Percentiles rank a stretch among this genome's conserved stretches.
These are phyloP conservation scores for Bradysia coprophila DNA, from an alignment of 1,140 invertebrate species.

Conservation along the genomic window DNA sequence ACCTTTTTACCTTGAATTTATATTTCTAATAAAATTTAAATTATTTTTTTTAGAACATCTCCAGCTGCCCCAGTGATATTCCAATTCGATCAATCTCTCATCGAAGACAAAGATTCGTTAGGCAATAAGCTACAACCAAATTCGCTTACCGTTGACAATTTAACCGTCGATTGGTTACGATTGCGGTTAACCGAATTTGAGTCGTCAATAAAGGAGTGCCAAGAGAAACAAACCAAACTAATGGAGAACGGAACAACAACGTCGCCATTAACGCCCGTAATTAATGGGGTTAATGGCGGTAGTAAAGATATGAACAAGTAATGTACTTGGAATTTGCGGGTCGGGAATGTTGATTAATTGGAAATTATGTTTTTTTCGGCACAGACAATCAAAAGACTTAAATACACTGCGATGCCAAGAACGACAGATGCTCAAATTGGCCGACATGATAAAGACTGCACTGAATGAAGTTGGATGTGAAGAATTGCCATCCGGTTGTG, in stretches of 20 bases:
- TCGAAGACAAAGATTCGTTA: conserved; percentile 51
- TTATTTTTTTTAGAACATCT: conserved; percentile 35
- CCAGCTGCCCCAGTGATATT: conserved; percentile 54
- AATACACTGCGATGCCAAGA: conserved; percentile 53
- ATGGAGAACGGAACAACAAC: conserved; percentile 26
- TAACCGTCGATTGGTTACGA: conserved; percentile 72
- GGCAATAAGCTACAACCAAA: conserved; percentile 64
- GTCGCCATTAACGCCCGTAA: conserved; percentile 10
- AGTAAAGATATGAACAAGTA: conserved; percentile 25
- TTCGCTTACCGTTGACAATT: conserved; percentile 74
- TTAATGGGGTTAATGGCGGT: conserved; percentile 27
- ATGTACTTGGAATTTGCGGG: background rate
- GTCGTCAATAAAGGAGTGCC: conserved; percentile 41
- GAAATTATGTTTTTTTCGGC: background rate
- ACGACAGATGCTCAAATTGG: conserved; percentile 57
- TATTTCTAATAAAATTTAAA: background rate
- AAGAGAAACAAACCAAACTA: conserved; percentile 37
- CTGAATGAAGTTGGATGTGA: conserved; percentile 69
- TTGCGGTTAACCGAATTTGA: conserved; percentile 60
- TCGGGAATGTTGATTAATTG: background rate
- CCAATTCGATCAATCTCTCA: conserved; percentile 64
- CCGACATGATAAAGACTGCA: conserved; percentile 63
- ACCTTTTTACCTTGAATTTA: background rate
- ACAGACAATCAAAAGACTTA: conserved; percentile 26
- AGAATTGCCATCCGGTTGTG: conserved; percentile 67